A percentile compares a stretch with the other conserved stretches of the same genome.
Evolutionary conservation across 2,113 vertebrate genomes (phyloP).

Genomic region (Dasyurus viverrinus): DNA sequence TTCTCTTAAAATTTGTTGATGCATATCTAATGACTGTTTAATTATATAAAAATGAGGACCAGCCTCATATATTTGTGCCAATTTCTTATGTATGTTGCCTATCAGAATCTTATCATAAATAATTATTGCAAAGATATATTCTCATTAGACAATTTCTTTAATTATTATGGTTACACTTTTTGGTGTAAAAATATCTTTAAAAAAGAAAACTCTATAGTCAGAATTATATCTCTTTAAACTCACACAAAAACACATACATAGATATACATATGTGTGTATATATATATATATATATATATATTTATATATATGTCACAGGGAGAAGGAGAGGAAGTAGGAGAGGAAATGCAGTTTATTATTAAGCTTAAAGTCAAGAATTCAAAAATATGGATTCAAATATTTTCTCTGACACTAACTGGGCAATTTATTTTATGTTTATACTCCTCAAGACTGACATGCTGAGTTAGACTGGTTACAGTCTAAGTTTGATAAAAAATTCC

Average conservation of each 20-base stretch:
- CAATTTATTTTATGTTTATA: background rate
- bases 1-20: no score
- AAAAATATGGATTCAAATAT: background rate
- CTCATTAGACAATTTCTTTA: background rate
- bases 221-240: no score
- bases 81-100: no score
- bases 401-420: background rate
- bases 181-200: no score
- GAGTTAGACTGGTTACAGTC: background rate
- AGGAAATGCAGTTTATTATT: background rate
- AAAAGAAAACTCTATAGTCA: no score
- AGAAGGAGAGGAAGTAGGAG: background rate
- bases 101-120: background rate
- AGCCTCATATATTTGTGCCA: no score
- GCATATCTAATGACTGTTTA: no score
- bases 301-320: background rate
- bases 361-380: background rate
- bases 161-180: background rate
- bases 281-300: no score
- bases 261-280: no score
- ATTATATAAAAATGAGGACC: no score
- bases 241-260: no score
- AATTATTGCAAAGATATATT: background rate
- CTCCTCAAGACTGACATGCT: background rate
- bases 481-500: background rate